Evolutionary conservation across 2,113 vertebrate species (phyloP).

Genomic region (Baryphthengus martii): DNA sequence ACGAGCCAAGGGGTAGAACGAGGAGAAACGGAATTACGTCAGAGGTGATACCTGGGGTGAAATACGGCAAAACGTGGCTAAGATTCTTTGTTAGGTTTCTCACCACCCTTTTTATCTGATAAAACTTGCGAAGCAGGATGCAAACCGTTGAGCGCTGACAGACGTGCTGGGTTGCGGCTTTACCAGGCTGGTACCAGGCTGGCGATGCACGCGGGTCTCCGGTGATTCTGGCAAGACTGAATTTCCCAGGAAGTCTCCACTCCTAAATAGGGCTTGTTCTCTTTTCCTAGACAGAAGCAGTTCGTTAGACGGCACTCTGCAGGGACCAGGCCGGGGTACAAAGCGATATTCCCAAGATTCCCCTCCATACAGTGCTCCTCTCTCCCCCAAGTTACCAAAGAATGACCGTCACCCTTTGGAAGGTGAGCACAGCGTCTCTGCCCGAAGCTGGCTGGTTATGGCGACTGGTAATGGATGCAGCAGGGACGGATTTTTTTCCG

Average conservation of each 20-base stretch:
- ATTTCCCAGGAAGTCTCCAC: not conserved
- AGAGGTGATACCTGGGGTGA: not conserved
- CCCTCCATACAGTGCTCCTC: conserved; percentile 76
- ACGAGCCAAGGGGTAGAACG: not conserved
- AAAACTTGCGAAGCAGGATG: not conserved
- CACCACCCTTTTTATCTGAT: not conserved
- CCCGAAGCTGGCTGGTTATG: not conserved
- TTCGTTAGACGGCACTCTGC: conserved; percentile 75
- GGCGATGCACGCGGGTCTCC: rapidly evolving
- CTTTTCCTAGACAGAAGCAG: conserved; percentile 79
- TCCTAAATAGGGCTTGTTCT: conserved; percentile 65
- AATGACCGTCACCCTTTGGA: conserved; percentile 80
- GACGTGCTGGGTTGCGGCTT: not conserved
- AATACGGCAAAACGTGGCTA: not conserved
- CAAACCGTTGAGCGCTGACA: not conserved
- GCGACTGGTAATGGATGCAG: not conserved
- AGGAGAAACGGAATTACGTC: not conserved
- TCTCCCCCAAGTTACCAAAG: conserved; percentile 83
- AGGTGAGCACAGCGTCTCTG: conserved; percentile 74
- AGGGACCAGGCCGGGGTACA: conserved; percentile 76
- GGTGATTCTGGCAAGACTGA: not conserved
- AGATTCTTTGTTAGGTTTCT: not conserved
- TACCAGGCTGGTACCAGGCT: not conserved
- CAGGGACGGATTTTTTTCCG: not conserved
- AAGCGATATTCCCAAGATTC: conserved; percentile 82